These are phyloP conservation scores for Lerista edwardsae DNA, from an alignment of 2,797 vertebrate species.

Conservation along the genomic window DNA sequence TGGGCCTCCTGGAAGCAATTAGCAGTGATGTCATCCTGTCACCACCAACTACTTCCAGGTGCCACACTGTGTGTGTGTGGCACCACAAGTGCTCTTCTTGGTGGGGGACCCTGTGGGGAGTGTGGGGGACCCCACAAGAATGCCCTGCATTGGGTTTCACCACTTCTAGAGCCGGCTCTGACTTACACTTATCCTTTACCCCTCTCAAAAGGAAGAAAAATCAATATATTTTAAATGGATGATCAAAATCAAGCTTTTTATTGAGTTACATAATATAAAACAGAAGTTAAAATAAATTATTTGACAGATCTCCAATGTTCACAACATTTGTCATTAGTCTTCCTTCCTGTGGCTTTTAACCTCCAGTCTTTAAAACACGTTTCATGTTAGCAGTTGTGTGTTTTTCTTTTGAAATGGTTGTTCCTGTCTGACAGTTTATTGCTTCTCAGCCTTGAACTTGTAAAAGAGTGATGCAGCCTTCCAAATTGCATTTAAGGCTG, in stretches of 20 bases:
- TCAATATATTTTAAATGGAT: slow-evolving; percentile 3
- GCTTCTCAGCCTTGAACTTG: slow-evolving; percentile 19
- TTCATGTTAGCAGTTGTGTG: slow-evolving; percentile 1
- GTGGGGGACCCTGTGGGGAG: too few species aligned
- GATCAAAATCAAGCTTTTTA: background rate
- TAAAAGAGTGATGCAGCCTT: slow-evolving; percentile 40
- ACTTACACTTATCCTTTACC: background rate
- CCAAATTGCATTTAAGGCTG: slow-evolving; percentile 52
- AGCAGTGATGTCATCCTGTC: too few species aligned
- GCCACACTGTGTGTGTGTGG: too few species aligned
- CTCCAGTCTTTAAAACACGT: background rate
- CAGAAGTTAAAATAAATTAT: background rate
- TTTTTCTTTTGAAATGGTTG: background rate
- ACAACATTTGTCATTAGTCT: background rate
- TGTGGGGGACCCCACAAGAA: too few species aligned
- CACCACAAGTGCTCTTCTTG: too few species aligned
- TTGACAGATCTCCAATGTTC: slow-evolving; percentile 13
- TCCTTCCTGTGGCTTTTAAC: slow-evolving; percentile 24
- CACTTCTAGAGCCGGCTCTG: too few species aligned
- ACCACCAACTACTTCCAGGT: too few species aligned
- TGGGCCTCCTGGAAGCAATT: too few species aligned
- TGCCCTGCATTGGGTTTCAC: too few species aligned
- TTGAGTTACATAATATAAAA: slow-evolving; percentile 8
- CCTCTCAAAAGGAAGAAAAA: background rate
- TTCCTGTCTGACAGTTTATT: background rate